Conservation (phyloP, 2,888 invertebrate genomes). For the Lepidocyrtoides sp. region DNA sequence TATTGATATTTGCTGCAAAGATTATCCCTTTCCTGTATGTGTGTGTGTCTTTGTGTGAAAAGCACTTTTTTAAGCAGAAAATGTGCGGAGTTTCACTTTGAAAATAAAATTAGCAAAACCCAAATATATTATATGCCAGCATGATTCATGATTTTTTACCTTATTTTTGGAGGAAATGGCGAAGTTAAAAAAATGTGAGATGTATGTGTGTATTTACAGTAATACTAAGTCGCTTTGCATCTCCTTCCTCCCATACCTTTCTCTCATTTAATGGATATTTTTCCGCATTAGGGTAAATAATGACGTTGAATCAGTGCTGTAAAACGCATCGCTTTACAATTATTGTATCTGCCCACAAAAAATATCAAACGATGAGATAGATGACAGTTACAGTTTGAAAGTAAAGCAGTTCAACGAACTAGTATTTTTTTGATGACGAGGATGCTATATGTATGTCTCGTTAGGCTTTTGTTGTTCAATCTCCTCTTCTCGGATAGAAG, state of each 20-base stretch:
- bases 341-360: constrained; percentile 55
- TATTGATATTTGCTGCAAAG: constrained; percentile 3
- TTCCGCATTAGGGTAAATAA: constrained; percentile 75
- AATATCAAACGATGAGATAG: constrained; percentile 73
- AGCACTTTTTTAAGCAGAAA: constrained; percentile 53
- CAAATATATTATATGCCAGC: constrained; percentile 39
- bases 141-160: constrained; percentile 67
- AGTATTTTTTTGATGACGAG: background rate
- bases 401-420: constrained; percentile 81
- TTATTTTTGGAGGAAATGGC: constrained; percentile 45
- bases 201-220: background rate
- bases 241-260: too few species aligned
- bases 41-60: constrained; percentile 52
- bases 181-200: background rate
- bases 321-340: constrained; percentile 72
- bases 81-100: constrained; percentile 63
- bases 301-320: constrained; percentile 54
- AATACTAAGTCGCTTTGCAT: too few species aligned
- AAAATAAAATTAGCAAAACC: constrained; percentile 58
- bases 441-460: constrained; percentile 14
- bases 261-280: constrained; percentile 72
- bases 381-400: constrained; percentile 80
- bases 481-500: constrained; percentile 16
- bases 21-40: background rate
- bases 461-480: constrained; percentile 14